Percentiles rank a stretch among this genome's conserved stretches.
Evolutionary conservation across 2,113 vertebrate species (phyloP).

Genomic region (rat (Rattus norvegicus)): GRCr8 NC_086019.1:32494001-32494500

Average conservation of each 20-base stretch:
- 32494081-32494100: conserved; percentile 50
- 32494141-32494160: not conserved
- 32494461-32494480: conserved; percentile 97
- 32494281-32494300: not conserved
- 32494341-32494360: not conserved
- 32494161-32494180: not conserved
- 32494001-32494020: conserved; percentile 57
- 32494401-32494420: conserved; percentile 96
- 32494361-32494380: not conserved
- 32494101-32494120: conserved; percentile 28
- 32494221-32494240: not conserved
- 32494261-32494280: not conserved
- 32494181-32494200: not conserved
- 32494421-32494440: conserved; percentile 94
- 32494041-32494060: conserved; percentile 68
- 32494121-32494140: not conserved
- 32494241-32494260: not conserved
- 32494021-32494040: conserved; percentile 26
- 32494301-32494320: not conserved
- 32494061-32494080: conserved; percentile 67
- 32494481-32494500: conserved; percentile 92
- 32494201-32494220: not conserved
- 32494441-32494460: conserved; percentile 90
- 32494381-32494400: not conserved
- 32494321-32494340: not conserved